These are phyloP conservation scores for Ceratitis capitata DNA, from an alignment of 1,140 invertebrate species.

Conservation along the genomic window DNA sequence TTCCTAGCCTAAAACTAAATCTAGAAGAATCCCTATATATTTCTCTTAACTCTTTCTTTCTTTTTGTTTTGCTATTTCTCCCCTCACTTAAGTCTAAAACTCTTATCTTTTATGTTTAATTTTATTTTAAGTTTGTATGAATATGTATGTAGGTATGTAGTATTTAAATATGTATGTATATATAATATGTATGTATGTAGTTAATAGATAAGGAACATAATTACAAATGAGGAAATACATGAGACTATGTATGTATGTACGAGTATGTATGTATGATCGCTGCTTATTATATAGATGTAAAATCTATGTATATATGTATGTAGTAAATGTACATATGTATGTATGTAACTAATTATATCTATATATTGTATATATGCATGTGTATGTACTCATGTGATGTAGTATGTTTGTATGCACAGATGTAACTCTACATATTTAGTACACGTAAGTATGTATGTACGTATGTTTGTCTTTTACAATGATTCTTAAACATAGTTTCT, in stretches of 20 bases:
- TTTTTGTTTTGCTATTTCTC: not conserved
- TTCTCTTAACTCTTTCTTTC: too few species aligned
- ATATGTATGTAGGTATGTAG: conserved; percentile 31
- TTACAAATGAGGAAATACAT: conserved; percentile 44
- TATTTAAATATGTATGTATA: conserved; percentile 5
- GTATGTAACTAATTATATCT: not conserved
- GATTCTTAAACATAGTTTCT: conserved; percentile 3
- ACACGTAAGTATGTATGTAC: not conserved
- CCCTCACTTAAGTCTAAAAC: not conserved
- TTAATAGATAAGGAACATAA: conserved; percentile 42
- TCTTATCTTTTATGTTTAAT: not conserved
- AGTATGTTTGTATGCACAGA: not conserved
- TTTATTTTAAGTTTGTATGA: not conserved
- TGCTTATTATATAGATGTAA: not conserved
- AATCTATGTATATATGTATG: not conserved
- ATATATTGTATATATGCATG: not conserved
- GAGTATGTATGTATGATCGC: too few species aligned
- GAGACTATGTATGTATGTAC: too few species aligned
- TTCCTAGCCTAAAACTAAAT: conserved; percentile 3
- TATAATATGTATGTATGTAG: not conserved
- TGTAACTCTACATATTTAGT: too few species aligned
- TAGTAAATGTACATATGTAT: not conserved
- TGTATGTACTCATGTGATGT: not conserved
- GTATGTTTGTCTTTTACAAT: not conserved
- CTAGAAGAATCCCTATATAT: conserved; percentile 11